These are phyloP conservation scores for Bucorvus abyssinicus DNA, from an alignment of 2,797 vertebrate genomes.

Conservation along the genomic window DNA sequence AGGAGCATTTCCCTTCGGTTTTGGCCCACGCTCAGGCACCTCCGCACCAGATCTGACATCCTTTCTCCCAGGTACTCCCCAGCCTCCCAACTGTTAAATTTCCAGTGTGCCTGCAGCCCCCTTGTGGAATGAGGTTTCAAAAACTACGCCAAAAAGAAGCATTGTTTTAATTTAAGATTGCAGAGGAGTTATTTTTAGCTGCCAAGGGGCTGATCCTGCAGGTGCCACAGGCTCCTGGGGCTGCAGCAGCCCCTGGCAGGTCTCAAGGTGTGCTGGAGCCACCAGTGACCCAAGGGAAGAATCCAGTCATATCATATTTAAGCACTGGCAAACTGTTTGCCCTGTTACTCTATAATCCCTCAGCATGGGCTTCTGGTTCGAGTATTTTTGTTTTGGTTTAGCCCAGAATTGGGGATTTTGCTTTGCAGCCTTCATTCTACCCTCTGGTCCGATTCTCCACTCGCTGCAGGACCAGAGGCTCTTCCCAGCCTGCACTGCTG, in stretches of 20 bases:
- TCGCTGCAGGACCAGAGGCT: fast-evolving
- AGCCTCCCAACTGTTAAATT: not conserved
- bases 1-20: not conserved
- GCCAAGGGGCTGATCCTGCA: fast-evolving
- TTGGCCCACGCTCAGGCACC: fast-evolving
- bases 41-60: not conserved
- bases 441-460: fast-evolving
- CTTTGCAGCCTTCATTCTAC: not conserved
- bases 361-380: not conserved
- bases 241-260: not conserved
- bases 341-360: not conserved
- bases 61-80: not conserved
- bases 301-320: fast-evolving
- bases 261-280: fast-evolving
- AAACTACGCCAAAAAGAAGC: slow-evolving; percentile 13
- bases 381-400: not conserved
- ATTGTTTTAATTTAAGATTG: slow-evolving; percentile 38
- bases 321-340: not conserved
- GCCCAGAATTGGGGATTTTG: not conserved
- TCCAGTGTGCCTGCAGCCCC: slow-evolving; percentile 72
- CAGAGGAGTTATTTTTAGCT: not conserved
- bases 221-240: not conserved
- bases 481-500: not conserved
- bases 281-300: fast-evolving
- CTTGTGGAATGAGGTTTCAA: slow-evolving; percentile 76